A percentile compares a stretch with the other conserved stretches of the same genome.
phyloP scores from a whole-genome alignment of 2,797 vertebrate genomes.

The Caiman crocodilus region DNA sequence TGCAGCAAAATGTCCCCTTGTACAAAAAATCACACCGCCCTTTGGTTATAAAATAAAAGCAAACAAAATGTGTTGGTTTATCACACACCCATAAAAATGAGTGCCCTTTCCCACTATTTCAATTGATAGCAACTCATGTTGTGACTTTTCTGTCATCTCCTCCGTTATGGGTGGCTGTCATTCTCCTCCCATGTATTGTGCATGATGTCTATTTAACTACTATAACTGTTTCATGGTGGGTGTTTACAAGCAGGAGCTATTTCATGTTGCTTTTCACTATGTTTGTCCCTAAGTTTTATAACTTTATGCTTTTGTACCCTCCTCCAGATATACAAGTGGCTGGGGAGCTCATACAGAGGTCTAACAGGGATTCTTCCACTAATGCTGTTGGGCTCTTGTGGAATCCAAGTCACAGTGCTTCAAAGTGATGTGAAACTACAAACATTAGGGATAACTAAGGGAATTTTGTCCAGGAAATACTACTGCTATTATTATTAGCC shows the following conservation, averaged over 20 bases:
- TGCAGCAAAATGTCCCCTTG: not conserved
- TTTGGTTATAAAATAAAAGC: not conserved
- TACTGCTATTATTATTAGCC: not conserved
- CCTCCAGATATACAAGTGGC: not conserved
- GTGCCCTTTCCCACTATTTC: not conserved
- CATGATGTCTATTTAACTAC: not conserved
- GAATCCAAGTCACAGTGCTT: not conserved
- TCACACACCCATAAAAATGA: fast-evolving
- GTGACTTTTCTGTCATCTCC: not conserved
- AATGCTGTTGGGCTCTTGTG: not conserved
- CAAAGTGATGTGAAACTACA: not conserved
- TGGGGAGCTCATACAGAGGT: not conserved
- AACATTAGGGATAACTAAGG: not conserved
- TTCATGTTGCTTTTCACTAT: constrained; percentile 10
- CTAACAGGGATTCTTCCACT: not conserved
- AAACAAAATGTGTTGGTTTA: not conserved
- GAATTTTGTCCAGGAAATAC: not conserved
- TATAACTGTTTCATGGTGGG: not conserved
- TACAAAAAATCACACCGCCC: not conserved
- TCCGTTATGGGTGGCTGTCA: not conserved
- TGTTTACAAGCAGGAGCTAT: not conserved
- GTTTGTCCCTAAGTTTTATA: not conserved
- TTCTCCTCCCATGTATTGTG: not conserved
- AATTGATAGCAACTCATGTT: not conserved
- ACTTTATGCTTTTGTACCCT: not conserved